These are phyloP conservation scores for Ciona savignyi DNA, from an alignment of 23 tunicate species.

Conservation along the genomic window DNA sequence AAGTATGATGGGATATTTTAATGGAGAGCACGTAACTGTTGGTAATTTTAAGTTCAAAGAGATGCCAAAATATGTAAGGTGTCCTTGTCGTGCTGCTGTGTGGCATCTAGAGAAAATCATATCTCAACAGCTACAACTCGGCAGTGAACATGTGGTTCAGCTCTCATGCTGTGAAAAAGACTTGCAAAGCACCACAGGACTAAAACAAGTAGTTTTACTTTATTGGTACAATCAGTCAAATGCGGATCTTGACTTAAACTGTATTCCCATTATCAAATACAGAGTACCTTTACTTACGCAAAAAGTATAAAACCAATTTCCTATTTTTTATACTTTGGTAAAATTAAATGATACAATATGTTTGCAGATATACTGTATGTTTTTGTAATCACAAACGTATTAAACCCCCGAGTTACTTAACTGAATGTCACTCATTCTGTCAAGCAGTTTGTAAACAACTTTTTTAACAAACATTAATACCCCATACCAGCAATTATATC, in stretches of 20 bases:
- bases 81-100: conserved; percentile 64
- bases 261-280: background rate
- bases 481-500: too few species aligned
- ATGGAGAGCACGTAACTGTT: background rate
- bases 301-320: too few species aligned
- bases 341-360: too few species aligned
- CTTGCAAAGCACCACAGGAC: background rate
- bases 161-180: background rate
- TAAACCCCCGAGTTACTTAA: too few species aligned
- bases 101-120: conserved; percentile 33
- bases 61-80: conserved; percentile 43
- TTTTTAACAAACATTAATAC: too few species aligned
- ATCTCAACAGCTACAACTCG: background rate
- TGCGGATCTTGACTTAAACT: background rate
- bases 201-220: background rate
- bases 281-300: too few species aligned
- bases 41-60: conserved; percentile 1
- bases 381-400: too few species aligned
- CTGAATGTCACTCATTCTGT: too few species aligned
- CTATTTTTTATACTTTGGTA: too few species aligned
- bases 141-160: background rate
- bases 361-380: too few species aligned
- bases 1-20: background rate
- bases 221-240: background rate
- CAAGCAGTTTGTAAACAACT: too few species aligned